These are phyloP conservation scores for Campylomormyrus tamandua DNA, from an alignment of 2,113 vertebrate species.

Conservation along the genomic window DNA sequence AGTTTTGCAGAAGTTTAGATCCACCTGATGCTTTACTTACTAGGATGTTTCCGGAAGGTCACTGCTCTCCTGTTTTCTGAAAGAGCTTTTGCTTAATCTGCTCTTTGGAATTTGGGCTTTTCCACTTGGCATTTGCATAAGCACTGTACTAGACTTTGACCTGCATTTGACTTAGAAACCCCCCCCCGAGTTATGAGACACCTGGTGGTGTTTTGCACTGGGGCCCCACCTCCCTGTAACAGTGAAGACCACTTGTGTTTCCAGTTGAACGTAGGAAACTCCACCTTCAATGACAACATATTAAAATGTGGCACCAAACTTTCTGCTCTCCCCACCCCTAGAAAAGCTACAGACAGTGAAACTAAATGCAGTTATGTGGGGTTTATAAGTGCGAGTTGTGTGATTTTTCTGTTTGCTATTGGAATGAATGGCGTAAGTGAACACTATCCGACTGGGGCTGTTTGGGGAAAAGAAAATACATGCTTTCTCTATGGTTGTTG, in stretches of 20 bases:
- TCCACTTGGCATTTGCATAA: neutral
- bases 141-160: neutral
- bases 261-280: neutral
- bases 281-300: neutral
- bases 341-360: neutral
- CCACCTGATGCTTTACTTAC: neutral
- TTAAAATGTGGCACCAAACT: neutral
- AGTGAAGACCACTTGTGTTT: neutral
- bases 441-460: neutral
- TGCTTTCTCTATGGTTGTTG: neutral
- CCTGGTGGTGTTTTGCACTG: neutral
- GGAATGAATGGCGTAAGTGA: neutral
- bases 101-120: neutral
- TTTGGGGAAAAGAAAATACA: neutral
- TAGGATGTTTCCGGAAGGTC: neutral
- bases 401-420: neutral
- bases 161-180: neutral
- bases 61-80: neutral
- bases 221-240: neutral
- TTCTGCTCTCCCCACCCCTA: neutral
- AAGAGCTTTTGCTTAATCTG: neutral
- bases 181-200: neutral
- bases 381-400: neutral
- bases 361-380: neutral
- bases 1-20: neutral